Evolutionary conservation across 2,797 vertebrate species (phyloP).

Genomic region (Fundulus diaphanus): DNA sequence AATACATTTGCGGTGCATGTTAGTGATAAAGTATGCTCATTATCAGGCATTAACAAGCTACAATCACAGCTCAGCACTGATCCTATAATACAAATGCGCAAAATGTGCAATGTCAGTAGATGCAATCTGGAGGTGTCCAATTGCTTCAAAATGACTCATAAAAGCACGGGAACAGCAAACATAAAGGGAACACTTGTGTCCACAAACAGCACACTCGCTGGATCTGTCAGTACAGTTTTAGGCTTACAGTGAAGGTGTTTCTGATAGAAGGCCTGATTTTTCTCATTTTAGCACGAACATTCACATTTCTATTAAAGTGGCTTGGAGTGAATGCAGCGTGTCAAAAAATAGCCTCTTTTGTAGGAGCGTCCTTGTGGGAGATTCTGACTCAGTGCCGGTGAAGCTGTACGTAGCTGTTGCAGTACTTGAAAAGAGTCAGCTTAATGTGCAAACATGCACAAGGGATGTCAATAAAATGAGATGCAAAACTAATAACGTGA

Average conservation of each 20-base stretch:
- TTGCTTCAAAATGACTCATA: conserved; percentile 26
- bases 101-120: neutral
- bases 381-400: conserved; percentile 10
- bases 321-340: conserved; percentile 12
- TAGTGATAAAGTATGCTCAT: neutral
- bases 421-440: conserved; percentile 5
- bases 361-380: conserved; percentile 38
- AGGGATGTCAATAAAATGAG: conserved; percentile 13
- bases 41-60: neutral
- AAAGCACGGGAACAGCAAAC: conserved; percentile 19
- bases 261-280: conserved; percentile 32
- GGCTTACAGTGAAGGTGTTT: conserved; percentile 11
- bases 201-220: conserved; percentile 18
- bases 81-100: neutral
- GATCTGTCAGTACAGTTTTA: conserved; percentile 14
- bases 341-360: conserved; percentile 63
- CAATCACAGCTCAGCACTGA: neutral
- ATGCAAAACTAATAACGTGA: neutral
- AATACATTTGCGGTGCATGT: neutral
- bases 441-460: conserved; percentile 11
- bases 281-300: conserved; percentile 36
- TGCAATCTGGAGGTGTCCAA: neutral
- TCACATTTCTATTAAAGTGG: conserved; percentile 29
- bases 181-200: conserved; percentile 22
- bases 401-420: neutral